Evolutionary conservation across 2,797 vertebrate species (phyloP).

Genomic region (Enteromius fasciolatus): DNA sequence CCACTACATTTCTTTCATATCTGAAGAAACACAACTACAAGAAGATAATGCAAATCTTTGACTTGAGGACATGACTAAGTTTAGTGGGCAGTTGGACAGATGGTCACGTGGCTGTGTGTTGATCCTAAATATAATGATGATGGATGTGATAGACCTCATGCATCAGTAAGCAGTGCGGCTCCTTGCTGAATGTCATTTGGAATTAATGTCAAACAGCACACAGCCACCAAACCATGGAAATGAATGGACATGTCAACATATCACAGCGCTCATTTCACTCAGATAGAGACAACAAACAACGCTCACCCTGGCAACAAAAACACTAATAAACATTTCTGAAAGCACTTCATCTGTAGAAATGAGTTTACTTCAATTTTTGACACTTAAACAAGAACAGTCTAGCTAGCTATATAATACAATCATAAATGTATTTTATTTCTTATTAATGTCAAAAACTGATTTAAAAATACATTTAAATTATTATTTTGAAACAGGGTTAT

Average conservation of each 20-base stretch:
- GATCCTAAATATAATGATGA: constrained; percentile 55
- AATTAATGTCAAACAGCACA: constrained; percentile 74
- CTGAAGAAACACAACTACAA: not conserved
- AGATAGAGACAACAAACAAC: not conserved
- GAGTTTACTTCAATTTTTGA: not conserved
- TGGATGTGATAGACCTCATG: constrained; percentile 75
- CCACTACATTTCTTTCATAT: not conserved
- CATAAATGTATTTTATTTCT: not conserved
- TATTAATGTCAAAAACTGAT: not conserved
- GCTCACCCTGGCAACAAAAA: not conserved
- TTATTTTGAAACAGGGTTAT: not conserved
- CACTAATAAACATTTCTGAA: not conserved
- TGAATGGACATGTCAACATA: constrained; percentile 57
- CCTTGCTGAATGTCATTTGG: constrained; percentile 75
- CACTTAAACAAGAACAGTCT: not conserved
- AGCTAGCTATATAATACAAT: not conserved
- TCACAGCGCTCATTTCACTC: constrained; percentile 52
- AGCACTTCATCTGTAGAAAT: not conserved
- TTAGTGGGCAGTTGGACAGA: constrained; percentile 3
- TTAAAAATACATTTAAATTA: not conserved
- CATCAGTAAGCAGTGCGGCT: constrained; percentile 73
- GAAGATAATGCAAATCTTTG: not conserved
- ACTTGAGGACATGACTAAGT: not conserved
- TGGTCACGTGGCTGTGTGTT: constrained; percentile 38
- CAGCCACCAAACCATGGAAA: constrained; percentile 63